Conservation (phyloP, 2,888 invertebrate genomes). For the Xanthorhoe spadicearia region DNA sequence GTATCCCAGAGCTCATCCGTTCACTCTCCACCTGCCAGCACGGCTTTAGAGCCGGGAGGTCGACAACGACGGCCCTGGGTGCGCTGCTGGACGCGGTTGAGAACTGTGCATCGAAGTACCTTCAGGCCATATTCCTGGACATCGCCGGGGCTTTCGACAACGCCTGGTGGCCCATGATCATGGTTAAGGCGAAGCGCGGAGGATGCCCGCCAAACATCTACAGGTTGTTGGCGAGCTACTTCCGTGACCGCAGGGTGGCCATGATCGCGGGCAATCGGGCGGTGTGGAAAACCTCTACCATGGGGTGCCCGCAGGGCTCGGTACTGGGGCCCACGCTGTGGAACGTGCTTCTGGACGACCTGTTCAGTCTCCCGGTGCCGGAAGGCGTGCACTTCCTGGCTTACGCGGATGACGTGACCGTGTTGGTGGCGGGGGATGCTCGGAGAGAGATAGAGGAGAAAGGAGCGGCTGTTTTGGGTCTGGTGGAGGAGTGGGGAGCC, state of each 20-base stretch:
- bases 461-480: not conserved
- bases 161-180: constrained; percentile 55
- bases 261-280: not conserved
- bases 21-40: constrained; percentile 45
- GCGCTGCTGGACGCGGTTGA: not conserved
- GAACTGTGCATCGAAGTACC: constrained; percentile 32
- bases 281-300: constrained; percentile 28
- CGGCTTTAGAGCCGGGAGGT: constrained; percentile 49
- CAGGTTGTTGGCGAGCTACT: constrained; percentile 45
- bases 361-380: constrained; percentile 38
- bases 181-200: constrained; percentile 44
- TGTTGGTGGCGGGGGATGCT: constrained; percentile 27
- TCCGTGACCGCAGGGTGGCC: constrained; percentile 19
- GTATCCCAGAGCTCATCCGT: not conserved
- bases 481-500: constrained; percentile 11
- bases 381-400: constrained; percentile 2
- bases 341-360: constrained; percentile 47
- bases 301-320: constrained; percentile 49
- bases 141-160: constrained; percentile 48
- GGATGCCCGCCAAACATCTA: constrained; percentile 48
- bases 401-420: constrained; percentile 46
- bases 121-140: constrained; percentile 47
- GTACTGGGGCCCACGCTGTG: constrained; percentile 43
- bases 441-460: not conserved
- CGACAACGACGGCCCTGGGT: constrained; percentile 45